These are phyloP conservation scores for Amphimedon queenslandica DNA, from an alignment of 37 sponge, comb jelly and placozoan species.

Conservation along the genomic window DNA sequence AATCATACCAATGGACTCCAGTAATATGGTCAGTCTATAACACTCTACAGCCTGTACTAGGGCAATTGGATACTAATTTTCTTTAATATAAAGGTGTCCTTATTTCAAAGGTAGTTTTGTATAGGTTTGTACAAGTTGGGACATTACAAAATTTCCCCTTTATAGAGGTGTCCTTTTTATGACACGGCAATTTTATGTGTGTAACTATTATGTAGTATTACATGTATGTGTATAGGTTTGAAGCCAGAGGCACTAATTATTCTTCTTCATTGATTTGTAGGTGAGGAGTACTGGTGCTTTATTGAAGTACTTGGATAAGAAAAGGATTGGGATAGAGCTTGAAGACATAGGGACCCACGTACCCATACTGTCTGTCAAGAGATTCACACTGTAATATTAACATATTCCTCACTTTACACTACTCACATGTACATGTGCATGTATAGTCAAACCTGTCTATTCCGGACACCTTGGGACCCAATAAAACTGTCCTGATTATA, in stretches of 20 bases:
- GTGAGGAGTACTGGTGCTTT: constrained; percentile 78
- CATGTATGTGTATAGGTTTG: neutral
- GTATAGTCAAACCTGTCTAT: no score
- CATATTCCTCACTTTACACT: no score
- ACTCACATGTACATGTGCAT: no score
- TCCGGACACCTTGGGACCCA: no score
- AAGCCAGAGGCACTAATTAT: no score
- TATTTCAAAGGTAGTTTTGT: no score
- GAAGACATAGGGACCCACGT: constrained; percentile 66
- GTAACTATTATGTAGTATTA: neutral
- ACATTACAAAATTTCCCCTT: no score
- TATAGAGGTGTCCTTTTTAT: neutral
- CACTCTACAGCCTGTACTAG: no score
- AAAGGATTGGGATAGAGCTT: constrained; percentile 82
- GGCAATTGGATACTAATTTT: no score
- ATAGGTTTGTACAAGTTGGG: no score
- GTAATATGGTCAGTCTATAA: constrained; percentile 55
- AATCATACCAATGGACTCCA: constrained; percentile 50
- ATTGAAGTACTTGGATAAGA: constrained; percentile 88
- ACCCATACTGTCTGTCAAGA: constrained; percentile 73
- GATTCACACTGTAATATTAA: constrained; percentile 82
- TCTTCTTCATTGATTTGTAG: constrained; percentile 2
- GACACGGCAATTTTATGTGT: neutral
- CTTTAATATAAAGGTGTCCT: no score
- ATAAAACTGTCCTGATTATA: constrained; percentile 11